Conservation (phyloP, 2,888 invertebrate genomes). For the Lithophane semibrunnea region DNA sequence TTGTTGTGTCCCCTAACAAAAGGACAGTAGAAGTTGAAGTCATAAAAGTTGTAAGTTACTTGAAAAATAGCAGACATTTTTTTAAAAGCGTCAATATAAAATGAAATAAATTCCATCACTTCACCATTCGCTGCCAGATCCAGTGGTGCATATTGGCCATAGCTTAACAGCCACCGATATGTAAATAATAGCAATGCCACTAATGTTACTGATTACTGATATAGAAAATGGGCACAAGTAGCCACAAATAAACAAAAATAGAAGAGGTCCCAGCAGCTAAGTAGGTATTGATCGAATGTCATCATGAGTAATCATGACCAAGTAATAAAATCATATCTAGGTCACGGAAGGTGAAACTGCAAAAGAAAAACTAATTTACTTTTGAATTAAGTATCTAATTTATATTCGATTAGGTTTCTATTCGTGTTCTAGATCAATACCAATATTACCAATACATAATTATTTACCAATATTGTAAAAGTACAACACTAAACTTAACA, state of each 20-base stretch:
- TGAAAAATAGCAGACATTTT: neutral
- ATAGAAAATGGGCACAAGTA: neutral
- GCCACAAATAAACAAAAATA: slow-evolving; percentile 31
- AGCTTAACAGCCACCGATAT: slow-evolving; percentile 16
- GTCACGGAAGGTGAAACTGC: slow-evolving; percentile 29
- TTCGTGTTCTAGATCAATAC: too few relatives aligned
- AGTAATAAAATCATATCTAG: slow-evolving; percentile 58
- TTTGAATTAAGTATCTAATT: neutral
- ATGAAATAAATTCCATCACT: slow-evolving; percentile 58
- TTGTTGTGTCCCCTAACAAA: neutral
- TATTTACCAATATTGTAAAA: neutral
- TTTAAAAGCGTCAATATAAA: neutral
- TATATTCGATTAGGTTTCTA: neutral
- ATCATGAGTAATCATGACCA: slow-evolving; percentile 49
- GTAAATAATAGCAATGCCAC: neutral
- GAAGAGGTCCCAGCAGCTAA: neutral
- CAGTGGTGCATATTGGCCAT: slow-evolving; percentile 82
- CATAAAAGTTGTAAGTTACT: neutral
- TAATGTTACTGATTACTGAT: neutral
- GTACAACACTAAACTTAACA: neutral
- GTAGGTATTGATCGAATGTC: slow-evolving; percentile 52
- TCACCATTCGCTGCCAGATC: slow-evolving; percentile 82
- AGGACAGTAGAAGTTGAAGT: neutral
- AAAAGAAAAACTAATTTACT: slow-evolving; percentile 9
- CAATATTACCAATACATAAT: too few relatives aligned